A percentile compares a stretch with the other conserved stretches of the same genome.
Evolutionary conservation across 2,888 invertebrate species (phyloP).

Genomic region (Linyphia triangularis): DNA sequence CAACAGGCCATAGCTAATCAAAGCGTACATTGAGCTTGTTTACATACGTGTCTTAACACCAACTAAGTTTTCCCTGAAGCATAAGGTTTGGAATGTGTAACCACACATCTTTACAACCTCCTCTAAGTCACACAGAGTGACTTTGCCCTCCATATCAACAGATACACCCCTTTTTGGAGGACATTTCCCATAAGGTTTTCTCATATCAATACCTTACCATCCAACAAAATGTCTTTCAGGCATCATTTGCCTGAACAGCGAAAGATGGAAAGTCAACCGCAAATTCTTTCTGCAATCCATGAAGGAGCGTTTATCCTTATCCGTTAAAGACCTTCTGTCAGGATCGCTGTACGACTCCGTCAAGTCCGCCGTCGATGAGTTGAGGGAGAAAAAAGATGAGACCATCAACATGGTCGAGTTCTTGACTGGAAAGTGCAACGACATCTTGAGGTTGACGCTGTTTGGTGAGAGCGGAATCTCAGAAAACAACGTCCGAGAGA

Average conservation of each 20-base stretch:
- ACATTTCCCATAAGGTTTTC: too few relatives aligned
- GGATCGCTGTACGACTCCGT: slow-evolving; percentile 45
- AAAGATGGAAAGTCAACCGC: slow-evolving; percentile 23
- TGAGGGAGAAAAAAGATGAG: background rate
- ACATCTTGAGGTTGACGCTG: background rate
- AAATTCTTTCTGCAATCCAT: slow-evolving; percentile 34
- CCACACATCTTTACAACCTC: too few relatives aligned
- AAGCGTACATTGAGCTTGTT: too few relatives aligned
- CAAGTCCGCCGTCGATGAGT: background rate
- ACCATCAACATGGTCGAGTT: slow-evolving; percentile 14
- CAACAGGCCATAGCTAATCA: too few relatives aligned
- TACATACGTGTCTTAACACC: too few relatives aligned
- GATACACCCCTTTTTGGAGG: too few relatives aligned
- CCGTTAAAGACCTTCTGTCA: background rate
- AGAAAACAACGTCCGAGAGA: slow-evolving; percentile 1
- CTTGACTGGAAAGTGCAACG: slow-evolving; percentile 3
- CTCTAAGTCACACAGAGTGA: too few relatives aligned
- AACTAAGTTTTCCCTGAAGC: too few relatives aligned
- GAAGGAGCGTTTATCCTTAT: slow-evolving; percentile 13
- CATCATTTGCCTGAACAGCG: slow-evolving; percentile 14
- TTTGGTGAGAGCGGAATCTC: slow-evolving; percentile 29
- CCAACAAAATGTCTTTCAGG: slow-evolving; percentile 8
- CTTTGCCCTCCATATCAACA: too few relatives aligned
- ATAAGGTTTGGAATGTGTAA: too few relatives aligned
- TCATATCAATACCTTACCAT: too few relatives aligned